These are phyloP conservation scores for Platycheirus albimanus DNA, from an alignment of 2,888 invertebrate species.

Conservation along the genomic window DNA sequence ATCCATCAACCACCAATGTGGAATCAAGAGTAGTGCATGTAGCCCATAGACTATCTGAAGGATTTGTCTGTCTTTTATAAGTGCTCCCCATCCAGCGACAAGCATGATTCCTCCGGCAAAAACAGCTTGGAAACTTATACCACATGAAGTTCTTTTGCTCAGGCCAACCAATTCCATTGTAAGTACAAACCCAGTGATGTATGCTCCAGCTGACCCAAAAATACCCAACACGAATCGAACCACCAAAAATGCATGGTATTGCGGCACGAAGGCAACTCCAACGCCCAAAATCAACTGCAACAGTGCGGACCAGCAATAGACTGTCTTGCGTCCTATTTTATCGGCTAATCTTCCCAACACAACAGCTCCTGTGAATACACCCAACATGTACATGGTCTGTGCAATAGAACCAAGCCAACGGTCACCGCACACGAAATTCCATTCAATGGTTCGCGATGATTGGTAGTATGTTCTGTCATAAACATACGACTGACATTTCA, in stretches of 20 bases:
- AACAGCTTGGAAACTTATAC: conserved; percentile 89
- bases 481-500: conserved; percentile 85
- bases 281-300: conserved; percentile 88
- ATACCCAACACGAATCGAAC: conserved; percentile 89
- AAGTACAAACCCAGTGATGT: conserved; percentile 84
- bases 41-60: conserved; percentile 92
- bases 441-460: conserved; percentile 90
- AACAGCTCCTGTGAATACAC: conserved; percentile 91
- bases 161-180: conserved; percentile 93
- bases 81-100: conserved; percentile 91
- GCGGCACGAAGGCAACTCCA: conserved; percentile 90
- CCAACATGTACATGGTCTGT: conserved; percentile 90
- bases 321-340: conserved; percentile 90
- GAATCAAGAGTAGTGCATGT: conserved; percentile 88
- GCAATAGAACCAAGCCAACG: conserved; percentile 92
- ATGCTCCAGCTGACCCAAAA: conserved; percentile 90
- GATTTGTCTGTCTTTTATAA: conserved; percentile 88
- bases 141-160: conserved; percentile 90
- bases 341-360: conserved; percentile 91
- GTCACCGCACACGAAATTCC: conserved; percentile 90
- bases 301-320: conserved; percentile 90
- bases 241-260: conserved; percentile 88
- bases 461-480: conserved; percentile 89
- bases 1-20: conserved; percentile 94
- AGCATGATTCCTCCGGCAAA: conserved; percentile 92